Evolutionary conservation across 2,797 vertebrate species (phyloP).

Genomic region (Glossophaga mutica): DNA sequence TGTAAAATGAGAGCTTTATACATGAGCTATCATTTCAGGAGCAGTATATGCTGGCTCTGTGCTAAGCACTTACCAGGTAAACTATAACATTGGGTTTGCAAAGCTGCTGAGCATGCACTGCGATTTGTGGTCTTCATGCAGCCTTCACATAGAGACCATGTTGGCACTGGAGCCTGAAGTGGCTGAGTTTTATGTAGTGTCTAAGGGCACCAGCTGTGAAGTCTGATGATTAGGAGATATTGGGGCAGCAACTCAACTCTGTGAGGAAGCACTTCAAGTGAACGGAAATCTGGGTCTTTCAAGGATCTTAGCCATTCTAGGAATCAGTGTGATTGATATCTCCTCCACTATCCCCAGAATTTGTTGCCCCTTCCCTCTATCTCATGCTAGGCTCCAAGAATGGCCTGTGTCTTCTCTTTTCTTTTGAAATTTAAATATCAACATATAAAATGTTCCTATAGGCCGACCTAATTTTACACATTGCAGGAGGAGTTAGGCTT

Average conservation of each 20-base stretch:
- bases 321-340: neutral
- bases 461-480: neutral
- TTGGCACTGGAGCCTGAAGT: neutral
- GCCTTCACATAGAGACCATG: neutral
- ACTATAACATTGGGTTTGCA: neutral
- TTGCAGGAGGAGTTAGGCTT: neutral
- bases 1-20: neutral
- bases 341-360: fast-evolving
- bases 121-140: neutral
- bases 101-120: neutral
- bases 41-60: neutral
- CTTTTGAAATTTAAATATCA: neutral
- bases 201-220: neutral
- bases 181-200: neutral
- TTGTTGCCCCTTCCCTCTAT: neutral
- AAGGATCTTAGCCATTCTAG: neutral
- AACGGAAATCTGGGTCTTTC: neutral
- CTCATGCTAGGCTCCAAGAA: neutral
- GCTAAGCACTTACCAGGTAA: neutral
- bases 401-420: neutral
- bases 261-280: neutral
- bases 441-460: neutral
- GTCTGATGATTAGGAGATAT: neutral
- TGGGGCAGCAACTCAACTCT: neutral
- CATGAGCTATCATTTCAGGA: neutral